These are phyloP conservation scores for Kryphioiulus occultus DNA, from an alignment of 2,888 invertebrate genomes.

Conservation along the genomic window DNA sequence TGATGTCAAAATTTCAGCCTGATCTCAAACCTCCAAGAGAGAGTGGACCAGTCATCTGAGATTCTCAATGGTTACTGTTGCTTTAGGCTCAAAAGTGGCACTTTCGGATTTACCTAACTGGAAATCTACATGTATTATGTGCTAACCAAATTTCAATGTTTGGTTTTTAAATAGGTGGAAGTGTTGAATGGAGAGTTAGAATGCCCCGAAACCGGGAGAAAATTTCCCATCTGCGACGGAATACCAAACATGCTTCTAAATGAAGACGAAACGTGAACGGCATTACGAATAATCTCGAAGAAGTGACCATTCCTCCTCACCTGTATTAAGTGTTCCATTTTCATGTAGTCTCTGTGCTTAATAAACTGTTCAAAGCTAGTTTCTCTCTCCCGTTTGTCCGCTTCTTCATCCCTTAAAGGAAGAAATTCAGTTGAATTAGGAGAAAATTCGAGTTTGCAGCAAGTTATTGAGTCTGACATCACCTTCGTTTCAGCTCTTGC, in stretches of 20 bases:
- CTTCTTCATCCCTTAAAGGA: background rate
- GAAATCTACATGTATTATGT: too few relatives aligned
- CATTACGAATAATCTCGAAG: background rate
- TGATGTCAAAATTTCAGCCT: too few relatives aligned
- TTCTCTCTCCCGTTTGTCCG: background rate
- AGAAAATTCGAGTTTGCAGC: background rate
- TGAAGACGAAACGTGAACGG: conserved; percentile 78
- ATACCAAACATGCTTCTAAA: conserved; percentile 98
- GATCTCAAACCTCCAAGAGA: too few relatives aligned
- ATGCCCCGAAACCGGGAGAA: conserved; percentile 95
- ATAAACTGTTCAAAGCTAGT: background rate
- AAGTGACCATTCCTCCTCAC: background rate
- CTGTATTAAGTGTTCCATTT: background rate
- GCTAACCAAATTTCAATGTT: too few relatives aligned
- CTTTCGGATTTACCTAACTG: too few relatives aligned
- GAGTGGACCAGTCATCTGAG: too few relatives aligned
- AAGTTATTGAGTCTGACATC: background rate
- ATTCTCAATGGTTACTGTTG: too few relatives aligned
- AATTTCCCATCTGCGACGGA: conserved; percentile 94
- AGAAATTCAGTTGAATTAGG: background rate
- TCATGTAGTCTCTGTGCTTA: background rate
- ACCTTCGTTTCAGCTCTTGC: background rate
- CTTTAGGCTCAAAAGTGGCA: too few relatives aligned
- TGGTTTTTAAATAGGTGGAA: conserved; percentile 73
- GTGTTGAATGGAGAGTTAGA: conserved; percentile 89